These are phyloP conservation scores for Myiotriccus ornatus DNA, from an alignment of 2,797 vertebrate species.

Conservation along the genomic window DNA sequence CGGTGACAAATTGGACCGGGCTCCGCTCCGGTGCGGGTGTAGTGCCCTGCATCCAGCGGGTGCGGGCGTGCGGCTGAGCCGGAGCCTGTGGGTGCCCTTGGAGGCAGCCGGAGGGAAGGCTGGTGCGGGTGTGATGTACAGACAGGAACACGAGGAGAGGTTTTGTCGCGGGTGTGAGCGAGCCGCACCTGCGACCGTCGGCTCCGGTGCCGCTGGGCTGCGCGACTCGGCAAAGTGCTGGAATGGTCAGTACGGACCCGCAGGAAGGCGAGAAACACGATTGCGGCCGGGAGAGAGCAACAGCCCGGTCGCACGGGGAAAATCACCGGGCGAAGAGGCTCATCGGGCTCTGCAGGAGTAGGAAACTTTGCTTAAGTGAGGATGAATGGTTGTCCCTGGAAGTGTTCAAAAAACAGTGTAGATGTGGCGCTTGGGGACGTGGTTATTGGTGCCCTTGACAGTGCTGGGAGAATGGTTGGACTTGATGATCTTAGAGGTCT, in stretches of 20 bases:
- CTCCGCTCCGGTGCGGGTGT: background rate
- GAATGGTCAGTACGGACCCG: rapidly evolving
- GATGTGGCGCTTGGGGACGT: background rate
- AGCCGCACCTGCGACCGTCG: background rate
- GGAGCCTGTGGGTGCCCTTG: background rate
- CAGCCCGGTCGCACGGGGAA: background rate
- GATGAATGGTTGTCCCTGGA: background rate
- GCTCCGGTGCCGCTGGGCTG: background rate
- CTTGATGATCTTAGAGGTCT: background rate
- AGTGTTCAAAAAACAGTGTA: rapidly evolving
- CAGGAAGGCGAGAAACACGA: rapidly evolving
- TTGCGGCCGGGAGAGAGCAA: background rate
- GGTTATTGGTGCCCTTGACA: background rate
- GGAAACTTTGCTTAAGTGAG: background rate
- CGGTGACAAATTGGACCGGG: background rate
- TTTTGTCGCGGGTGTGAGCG: background rate
- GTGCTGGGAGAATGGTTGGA: background rate
- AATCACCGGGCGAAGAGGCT: background rate
- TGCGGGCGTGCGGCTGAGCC: background rate
- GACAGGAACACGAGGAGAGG: background rate
- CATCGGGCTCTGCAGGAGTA: background rate
- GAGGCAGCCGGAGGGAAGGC: background rate
- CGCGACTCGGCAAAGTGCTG: rapidly evolving
- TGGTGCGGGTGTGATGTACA: background rate
- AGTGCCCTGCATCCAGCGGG: background rate